Conservation (phyloP, 2,113 vertebrate genomes). For the Microtus montanus region DNA sequence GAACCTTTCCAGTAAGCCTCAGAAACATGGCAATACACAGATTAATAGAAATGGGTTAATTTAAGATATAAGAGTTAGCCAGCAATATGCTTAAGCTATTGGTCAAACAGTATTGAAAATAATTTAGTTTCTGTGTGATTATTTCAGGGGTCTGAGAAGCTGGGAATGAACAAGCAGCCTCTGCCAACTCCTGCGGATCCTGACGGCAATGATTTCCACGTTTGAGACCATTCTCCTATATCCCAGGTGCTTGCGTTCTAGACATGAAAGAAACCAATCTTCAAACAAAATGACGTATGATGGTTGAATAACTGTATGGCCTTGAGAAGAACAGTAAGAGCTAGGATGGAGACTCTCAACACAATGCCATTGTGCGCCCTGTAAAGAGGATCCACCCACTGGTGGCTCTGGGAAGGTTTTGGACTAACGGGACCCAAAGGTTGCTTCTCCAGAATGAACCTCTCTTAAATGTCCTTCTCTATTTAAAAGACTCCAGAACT, state of each 20-base stretch:
- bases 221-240: not conserved
- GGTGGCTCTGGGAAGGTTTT: not conserved
- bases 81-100: too few species aligned
- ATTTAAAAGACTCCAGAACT: not conserved
- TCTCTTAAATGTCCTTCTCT: not conserved
- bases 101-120: too few species aligned
- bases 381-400: not conserved
- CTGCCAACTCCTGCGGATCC: not conserved
- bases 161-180: too few species aligned
- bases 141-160: too few species aligned
- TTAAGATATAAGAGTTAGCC: too few species aligned
- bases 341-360: not conserved
- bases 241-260: not conserved
- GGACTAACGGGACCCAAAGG: not conserved
- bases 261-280: not conserved
- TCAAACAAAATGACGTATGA: not conserved
- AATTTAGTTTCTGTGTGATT: too few species aligned
- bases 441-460: not conserved
- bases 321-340: not conserved
- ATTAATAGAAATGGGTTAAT: too few species aligned
- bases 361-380: not conserved
- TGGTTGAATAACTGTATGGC: not conserved
- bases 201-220: not conserved
- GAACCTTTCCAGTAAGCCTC: too few species aligned
- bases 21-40: too few species aligned